Base-by-base conservation (phyloP, 2,113 vertebrate species). In the Pseudorhombus dupliciocellatus region DNA sequence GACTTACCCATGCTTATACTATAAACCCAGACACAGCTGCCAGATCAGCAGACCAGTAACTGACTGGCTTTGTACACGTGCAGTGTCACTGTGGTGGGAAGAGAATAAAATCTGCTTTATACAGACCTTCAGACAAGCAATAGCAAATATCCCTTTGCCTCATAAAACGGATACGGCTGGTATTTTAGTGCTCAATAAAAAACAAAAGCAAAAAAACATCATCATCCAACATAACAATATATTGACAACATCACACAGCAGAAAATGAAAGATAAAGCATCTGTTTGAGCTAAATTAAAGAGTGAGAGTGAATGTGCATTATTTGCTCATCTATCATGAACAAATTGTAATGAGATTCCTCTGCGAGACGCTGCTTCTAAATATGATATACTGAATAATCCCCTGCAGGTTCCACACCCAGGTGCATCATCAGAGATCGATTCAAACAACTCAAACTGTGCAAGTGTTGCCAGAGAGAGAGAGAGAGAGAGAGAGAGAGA, bases 21-120 rank as follows among this genome's bases (percentile, higher is more conserved):
- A 24, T 54, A 72, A 66, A 75, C 0, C 70, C 73, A 78, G 73
- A 84, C 77, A 67, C 75, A 75, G 46, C 59, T 79, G 81, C 70
- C 75, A 73, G 60, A 73, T 56, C 60, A 69, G 64, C 57, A 34
- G 53, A 61, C 34, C 34, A 81, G 65, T 67, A 82, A 40, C 66
- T 69, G 73, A 81, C 77, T 42, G 52, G 73, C 53, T 48, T 31
- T 58, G 16, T 75, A 73, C 50, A 52, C 51, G 18, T 73, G 76
- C 37, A 12, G 37, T 18, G 55, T 75, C 64, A 70, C 3, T 75
- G 51, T 6, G 9, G 31, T 25, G 21, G 54, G 5, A 74, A 55
- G 66, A 64, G 59, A 55, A 83, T 73, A 70, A 84, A 34, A 59
- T 26, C 57, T 40, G 40, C 31, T 53, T 55, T 44, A 63, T 63